Evolutionary conservation across 2,797 vertebrate genomes (phyloP), one percentile per base, ranked within the genome.

Genomic region (Brachymystax lenok): DNA sequence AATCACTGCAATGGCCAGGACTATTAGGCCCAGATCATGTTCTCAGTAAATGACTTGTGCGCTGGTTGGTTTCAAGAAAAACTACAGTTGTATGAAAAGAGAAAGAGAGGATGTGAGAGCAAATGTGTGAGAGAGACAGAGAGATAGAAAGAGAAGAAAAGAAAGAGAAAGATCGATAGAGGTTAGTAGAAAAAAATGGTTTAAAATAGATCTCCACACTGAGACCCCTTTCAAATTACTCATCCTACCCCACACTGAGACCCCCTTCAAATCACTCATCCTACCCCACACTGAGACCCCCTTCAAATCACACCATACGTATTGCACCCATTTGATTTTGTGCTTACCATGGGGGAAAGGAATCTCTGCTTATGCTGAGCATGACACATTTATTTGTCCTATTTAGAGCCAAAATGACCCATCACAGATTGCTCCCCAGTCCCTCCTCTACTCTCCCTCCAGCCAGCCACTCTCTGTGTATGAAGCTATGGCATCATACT

Each of bases 161-260:
- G 74, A 69, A 24, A 75, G 68, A 77, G 40, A 77, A 75, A 83
- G 77, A 82, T 77, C 79, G 30, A 52, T 13, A 28, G 70, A 52
- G 70, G 5, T 21, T 19, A 5, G n/a, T 5, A 64, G 73, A 64
- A 7, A 50, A 35, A 76, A 77, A 77, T 74, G 75, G 51, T 75
- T 79, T 71, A 78, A 84, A 83, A 86, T 77, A 88, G 83, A 88
- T 83, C 80, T 66, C 75, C 84, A 88, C 83, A 88, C 81, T 5
- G 30, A 5, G 30, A 33, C 30, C 30, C 30, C 30, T 5, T 33
- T 33, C 78, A 80, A 70, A 71, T 40, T 8, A 10, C 40, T 10
- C 40, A 40, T 40, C 40, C 40, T 73, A 76, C 76, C 76, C 76
- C n/a, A 83, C n/a, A 70, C 71, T 17, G 24, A 33, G 51, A 30